Conservation (phyloP, 2,113 vertebrate species). For the Saguinus midas region DNA sequence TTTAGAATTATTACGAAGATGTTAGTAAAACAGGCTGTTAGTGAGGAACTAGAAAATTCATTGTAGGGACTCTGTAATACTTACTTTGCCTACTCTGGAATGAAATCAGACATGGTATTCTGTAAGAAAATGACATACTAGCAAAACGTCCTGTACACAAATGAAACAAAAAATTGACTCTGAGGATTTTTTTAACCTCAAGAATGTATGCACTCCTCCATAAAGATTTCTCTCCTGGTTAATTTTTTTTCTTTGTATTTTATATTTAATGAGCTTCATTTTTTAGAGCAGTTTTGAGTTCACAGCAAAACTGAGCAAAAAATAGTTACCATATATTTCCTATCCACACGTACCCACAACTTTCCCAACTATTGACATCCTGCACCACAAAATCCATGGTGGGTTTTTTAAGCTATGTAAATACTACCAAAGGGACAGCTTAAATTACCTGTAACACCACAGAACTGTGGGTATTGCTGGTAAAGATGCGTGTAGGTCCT, state of each 20-base stretch:
- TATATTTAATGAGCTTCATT: background rate
- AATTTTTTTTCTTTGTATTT: background rate
- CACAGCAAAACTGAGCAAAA: background rate
- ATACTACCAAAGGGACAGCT: background rate
- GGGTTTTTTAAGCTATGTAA: background rate
- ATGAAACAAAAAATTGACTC: background rate
- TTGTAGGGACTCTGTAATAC: background rate
- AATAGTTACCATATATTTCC: background rate
- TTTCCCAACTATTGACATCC: background rate
- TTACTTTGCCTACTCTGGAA: background rate
- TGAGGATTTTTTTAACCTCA: background rate
- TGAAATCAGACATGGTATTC: background rate
- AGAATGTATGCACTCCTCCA: background rate
- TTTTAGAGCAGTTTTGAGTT: conserved; percentile 26
- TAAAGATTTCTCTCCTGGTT: background rate
- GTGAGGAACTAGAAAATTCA: conserved; percentile 10
- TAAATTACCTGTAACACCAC: conserved; percentile 96
- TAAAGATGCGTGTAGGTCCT: conserved; percentile 97
- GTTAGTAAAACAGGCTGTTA: background rate
- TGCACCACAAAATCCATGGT: background rate
- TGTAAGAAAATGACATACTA: background rate
- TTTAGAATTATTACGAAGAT: background rate
- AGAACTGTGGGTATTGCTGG: conserved; percentile 99
- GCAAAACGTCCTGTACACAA: background rate
- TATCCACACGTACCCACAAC: background rate